Evolutionary conservation across 2,113 vertebrate genomes (phyloP).

Genomic region (Anolis carolinensis): DNA sequence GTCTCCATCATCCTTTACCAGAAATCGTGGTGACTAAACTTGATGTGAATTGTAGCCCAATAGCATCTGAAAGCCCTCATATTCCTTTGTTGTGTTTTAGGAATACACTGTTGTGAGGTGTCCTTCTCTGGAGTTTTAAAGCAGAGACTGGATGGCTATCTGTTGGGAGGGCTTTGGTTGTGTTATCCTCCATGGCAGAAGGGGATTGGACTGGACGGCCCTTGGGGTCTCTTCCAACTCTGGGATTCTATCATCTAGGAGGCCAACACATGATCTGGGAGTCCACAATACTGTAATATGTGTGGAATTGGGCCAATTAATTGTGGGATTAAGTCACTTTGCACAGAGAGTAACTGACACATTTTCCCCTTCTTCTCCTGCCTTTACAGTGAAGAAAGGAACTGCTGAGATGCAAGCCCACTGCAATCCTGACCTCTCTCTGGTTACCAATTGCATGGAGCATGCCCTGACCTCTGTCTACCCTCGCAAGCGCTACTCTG

Average conservation of each 20-base stretch:
- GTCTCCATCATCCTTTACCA: too few species aligned
- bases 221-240: too few species aligned
- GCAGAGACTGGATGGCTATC: too few species aligned
- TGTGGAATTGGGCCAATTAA: background rate
- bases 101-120: too few species aligned
- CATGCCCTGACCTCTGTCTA: constrained; percentile 76
- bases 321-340: background rate
- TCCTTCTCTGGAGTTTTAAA: too few species aligned
- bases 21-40: background rate
- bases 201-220: too few species aligned
- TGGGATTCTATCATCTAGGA: too few species aligned
- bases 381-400: background rate
- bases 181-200: too few species aligned
- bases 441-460: constrained; percentile 81
- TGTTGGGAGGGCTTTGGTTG: too few species aligned
- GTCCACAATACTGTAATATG: background rate
- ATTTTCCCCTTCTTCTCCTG: background rate
- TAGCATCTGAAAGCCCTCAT: too few species aligned
- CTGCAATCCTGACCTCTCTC: background rate
- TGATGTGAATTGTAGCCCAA: too few species aligned
- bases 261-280: background rate
- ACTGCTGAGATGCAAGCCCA: fast-evolving
- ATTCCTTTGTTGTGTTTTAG: too few species aligned
- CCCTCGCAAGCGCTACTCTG: constrained; percentile 77
- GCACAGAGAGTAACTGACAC: background rate